phyloP scores from a whole-genome alignment of 2,113 vertebrate genomes.

The Callipepla squamata region DNA sequence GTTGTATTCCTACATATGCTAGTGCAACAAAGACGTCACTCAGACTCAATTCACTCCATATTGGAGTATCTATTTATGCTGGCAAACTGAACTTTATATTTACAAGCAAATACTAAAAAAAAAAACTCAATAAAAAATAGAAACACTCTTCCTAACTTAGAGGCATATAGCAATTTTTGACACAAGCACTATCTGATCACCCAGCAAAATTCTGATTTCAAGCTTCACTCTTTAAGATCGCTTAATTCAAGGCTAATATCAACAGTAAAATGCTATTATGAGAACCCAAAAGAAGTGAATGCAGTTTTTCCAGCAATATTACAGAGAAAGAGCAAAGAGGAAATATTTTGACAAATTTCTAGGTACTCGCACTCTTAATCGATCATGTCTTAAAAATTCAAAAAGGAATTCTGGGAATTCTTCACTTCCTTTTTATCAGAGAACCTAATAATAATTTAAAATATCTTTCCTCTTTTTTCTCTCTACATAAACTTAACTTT shows the following conservation, averaged over 20 bases:
- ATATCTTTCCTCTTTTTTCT: background rate
- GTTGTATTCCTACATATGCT: background rate
- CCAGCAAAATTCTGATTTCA: background rate
- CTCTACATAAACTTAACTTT: background rate
- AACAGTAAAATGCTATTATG: background rate
- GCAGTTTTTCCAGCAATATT: background rate
- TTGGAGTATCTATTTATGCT: background rate
- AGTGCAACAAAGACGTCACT: background rate
- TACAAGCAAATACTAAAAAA: background rate
- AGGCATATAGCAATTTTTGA: fast-evolving
- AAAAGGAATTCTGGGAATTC: background rate
- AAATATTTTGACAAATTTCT: background rate
- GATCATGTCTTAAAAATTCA: background rate
- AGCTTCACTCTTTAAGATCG: background rate
- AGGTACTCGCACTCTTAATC: background rate
- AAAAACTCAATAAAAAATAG: background rate
- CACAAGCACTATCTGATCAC: background rate
- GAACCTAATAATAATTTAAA: background rate
- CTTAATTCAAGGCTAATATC: background rate
- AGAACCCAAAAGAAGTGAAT: background rate
- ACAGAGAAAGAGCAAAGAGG: background rate
- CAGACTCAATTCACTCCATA: background rate
- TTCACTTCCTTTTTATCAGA: background rate
- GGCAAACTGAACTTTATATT: background rate
- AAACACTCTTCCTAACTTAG: background rate